Percentiles rank a stretch among this genome's conserved stretches.
Evolutionary conservation across 2,888 invertebrate species (phyloP).

Genomic region (Drosophila colorata): DNA sequence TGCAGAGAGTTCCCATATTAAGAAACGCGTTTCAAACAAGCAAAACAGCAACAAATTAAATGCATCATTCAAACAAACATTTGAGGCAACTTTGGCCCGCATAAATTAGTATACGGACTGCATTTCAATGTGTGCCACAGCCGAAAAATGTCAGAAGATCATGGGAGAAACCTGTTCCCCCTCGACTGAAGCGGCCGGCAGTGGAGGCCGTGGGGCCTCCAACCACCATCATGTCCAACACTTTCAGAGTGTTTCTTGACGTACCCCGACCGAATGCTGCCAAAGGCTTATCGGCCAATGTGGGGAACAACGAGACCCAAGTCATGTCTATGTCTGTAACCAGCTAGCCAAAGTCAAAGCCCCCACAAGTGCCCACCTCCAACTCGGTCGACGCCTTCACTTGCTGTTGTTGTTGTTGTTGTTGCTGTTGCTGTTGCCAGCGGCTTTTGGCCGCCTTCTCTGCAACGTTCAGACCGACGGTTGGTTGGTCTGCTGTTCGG

Average conservation of each 20-base stretch:
- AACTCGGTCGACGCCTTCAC: slow-evolving; percentile 5
- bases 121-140: slow-evolving; percentile 49
- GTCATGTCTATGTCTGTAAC: slow-evolving; percentile 39
- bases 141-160: slow-evolving; percentile 46
- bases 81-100: slow-evolving; percentile 65
- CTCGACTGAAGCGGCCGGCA: neutral
- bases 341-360: slow-evolving; percentile 49
- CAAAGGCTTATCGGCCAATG: slow-evolving; percentile 72
- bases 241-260: slow-evolving; percentile 68
- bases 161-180: slow-evolving; percentile 36
- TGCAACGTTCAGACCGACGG: slow-evolving; percentile 12
- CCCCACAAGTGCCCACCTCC: slow-evolving; percentile 45
- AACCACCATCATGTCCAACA: slow-evolving; percentile 66
- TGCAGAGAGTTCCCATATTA: slow-evolving; percentile 41
- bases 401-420: no score
- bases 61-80: slow-evolving; percentile 70
- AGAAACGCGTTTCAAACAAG: slow-evolving; percentile 23
- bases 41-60: slow-evolving; percentile 60
- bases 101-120: slow-evolving; percentile 69
- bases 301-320: slow-evolving; percentile 59
- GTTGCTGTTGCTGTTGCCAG: slow-evolving; percentile 18
- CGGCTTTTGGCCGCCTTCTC: slow-evolving; percentile 30
- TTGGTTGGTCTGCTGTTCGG: slow-evolving; percentile 15
- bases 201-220: slow-evolving; percentile 4
- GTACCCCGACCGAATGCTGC: slow-evolving; percentile 32